Conservation (phyloP, 2,888 invertebrate genomes). For the Clepsis dumicolana region DNA sequence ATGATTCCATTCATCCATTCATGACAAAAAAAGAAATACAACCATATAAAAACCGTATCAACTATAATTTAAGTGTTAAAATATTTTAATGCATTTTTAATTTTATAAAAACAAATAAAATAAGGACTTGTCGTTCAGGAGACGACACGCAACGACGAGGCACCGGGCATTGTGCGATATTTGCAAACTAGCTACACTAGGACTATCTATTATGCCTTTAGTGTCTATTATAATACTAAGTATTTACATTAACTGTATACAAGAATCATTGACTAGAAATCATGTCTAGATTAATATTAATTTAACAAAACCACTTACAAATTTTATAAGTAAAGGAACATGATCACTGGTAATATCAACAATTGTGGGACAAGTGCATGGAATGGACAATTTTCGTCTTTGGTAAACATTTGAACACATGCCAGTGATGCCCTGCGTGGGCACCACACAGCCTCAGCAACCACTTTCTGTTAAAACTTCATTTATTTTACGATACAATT, state of each 20-base stretch:
- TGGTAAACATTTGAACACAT: constrained; percentile 78
- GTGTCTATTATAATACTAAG: constrained; percentile 66
- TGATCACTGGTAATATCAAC: constrained; percentile 54
- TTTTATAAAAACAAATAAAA: constrained; percentile 9
- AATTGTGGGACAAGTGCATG: constrained; percentile 55
- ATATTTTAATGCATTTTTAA: constrained; percentile 22
- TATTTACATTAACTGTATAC: constrained; percentile 78
- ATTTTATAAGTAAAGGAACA: constrained; percentile 67
- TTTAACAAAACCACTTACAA: constrained; percentile 62
- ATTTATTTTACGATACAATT: constrained; percentile 49
- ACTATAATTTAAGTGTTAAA: constrained; percentile 8
- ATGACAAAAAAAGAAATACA: constrained; percentile 50
- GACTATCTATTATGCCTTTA: constrained; percentile 60
- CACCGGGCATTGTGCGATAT: constrained; percentile 73
- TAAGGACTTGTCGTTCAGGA: background rate
- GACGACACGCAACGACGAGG: constrained; percentile 17
- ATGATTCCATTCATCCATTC: constrained; percentile 66
- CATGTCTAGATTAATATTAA: constrained; percentile 68
- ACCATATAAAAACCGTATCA: constrained; percentile 32
- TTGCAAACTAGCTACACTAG: constrained; percentile 67
- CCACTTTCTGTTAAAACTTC: constrained; percentile 49
- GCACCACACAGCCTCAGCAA: background rate
- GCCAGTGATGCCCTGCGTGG: background rate
- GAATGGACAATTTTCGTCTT: constrained; percentile 76
- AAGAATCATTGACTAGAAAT: constrained; percentile 83